Evolutionary conservation across 1,140 invertebrate species (phyloP), one percentile per base, ranked within the genome.

Genomic region (Hesperophylax magnus): DNA sequence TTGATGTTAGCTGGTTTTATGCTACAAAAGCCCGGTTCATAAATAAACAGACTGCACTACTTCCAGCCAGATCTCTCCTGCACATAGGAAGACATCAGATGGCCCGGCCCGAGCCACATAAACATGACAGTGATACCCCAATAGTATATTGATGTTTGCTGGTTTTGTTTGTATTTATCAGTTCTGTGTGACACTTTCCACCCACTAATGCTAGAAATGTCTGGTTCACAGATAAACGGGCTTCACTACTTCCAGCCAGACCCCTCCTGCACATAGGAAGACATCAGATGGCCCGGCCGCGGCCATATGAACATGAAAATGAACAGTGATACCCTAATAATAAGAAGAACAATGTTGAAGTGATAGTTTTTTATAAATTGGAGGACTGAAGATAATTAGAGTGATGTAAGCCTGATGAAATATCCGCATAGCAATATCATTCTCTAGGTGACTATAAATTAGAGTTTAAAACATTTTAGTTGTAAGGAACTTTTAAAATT

Each of bases 1-100:
- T n/a, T n/a, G n/a, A n/a, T n/a, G n/a, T n/a, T n/a, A n/a, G n/a
- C n/a, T n/a, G n/a, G n/a, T n/a, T n/a, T n/a, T n/a, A n/a, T n/a
- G n/a, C n/a, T n/a, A n/a, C n/a, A n/a, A n/a, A n/a, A n/a, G n/a
- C 22, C 22, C 7, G 52, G 15, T 67, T 11, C 31, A 24, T 89
- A 94, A 93, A 94, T 94, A 91, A 95, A 95, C 85, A 93, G 94
- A 18, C 87, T 94, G 79, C 91, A 93, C 86, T 94, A 93, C 91
- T 94, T 94, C 88, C 93, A 94, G 82, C 93, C 93, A 11, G 92
- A 91, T 74, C 90, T 89, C 31, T 89, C 85, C 81, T 88, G 85
- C 76, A 90, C 89, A 87, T 90, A 90, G 87, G 85, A 81, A 77
- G 69, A 53, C 34, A 24, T 22, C 39, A 47, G 54, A 47, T 47